Conservation (phyloP, 2,113 vertebrate genomes). For the Sebastes fasciatus region DNA sequence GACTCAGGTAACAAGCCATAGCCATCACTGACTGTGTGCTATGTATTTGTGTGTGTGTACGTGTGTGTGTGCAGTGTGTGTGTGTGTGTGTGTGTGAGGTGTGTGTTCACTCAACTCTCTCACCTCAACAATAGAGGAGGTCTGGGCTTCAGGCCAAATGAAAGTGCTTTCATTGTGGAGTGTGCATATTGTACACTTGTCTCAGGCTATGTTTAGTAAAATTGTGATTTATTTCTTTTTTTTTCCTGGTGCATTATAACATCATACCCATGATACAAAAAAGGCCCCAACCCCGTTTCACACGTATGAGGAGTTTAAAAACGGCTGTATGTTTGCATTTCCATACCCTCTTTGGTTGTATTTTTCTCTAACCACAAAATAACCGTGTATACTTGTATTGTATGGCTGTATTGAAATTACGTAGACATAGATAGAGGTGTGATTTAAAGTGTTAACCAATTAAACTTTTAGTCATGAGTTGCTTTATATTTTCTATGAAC, state of each 20-base stretch:
- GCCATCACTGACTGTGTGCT: constrained; percentile 9
- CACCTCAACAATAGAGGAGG: constrained; percentile 36
- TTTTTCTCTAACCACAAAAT: too few species aligned
- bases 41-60: constrained; percentile 7
- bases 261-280: constrained; percentile 84
- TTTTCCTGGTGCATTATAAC: constrained; percentile 81
- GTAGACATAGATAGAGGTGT: too few species aligned
- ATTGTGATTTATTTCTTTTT: constrained; percentile 83
- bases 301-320: constrained; percentile 93
- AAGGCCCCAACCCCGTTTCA: constrained; percentile 86
- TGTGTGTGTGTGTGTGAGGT: not conserved
- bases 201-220: constrained; percentile 94
- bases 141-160: constrained; percentile 52
- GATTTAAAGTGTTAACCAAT: too few species aligned
- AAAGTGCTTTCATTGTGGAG: constrained; percentile 58
- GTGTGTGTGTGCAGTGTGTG: constrained; percentile 2
- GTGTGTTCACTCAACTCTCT: constrained; percentile 31
- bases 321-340: constrained; percentile 92
- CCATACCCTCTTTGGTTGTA: too few species aligned
- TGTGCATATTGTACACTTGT: constrained; percentile 99
- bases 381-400: too few species aligned
- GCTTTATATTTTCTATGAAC: too few species aligned
- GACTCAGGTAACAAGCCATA: constrained; percentile 32
- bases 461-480: too few species aligned
- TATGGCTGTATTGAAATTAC: too few species aligned